Evolutionary conservation across 2,113 vertebrate genomes (phyloP), one percentile per base, ranked within the genome.

Genomic region (Oxyura jamaicensis): DNA sequence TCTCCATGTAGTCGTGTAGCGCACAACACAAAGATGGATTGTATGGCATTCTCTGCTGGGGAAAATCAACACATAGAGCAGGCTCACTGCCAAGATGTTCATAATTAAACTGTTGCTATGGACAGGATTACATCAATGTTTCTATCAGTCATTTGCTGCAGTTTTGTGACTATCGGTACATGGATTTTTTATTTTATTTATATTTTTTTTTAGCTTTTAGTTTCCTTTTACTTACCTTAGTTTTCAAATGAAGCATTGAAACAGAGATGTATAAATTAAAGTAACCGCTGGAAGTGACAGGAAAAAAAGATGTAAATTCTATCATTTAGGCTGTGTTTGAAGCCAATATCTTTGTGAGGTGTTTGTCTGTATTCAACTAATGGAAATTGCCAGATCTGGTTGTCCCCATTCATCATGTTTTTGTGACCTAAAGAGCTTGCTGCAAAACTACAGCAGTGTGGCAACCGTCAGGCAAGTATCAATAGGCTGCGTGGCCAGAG

Each of bases 21-120:
- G 88, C 90, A 92, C 98, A 97, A 97, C 96, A 97, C 97, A 97
- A 97, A 98, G 98, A 98, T 98, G 97, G 98, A 98, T 98, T 98
- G 97, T 91, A 95, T 97, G 97, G 97, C 97, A 97, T 98, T 98
- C 96, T 98, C 98, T 96, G 97, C 97, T 98, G 97, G 97, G 98
- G 98, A 98, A 98, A 98, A 97, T 98, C 96, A 96, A 97, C 98
- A 98, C 98, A 97, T 91, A 97, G 96, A 97, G 97, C 97, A 95
- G 97, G 97, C 97, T 97, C 69, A 73, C 95, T 97, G 97, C 97
- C 97, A 97, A 97, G 95, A 97, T 90, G 96, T 95, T 96, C 84
- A 96, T 98, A 98, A 98, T 98, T 98, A 98, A 97, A 95, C 97
- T 90, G 94, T 98, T 98, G 97, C 97, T 96, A 97, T 91, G 97